Percentiles rank a stretch among this genome's conserved stretches.
Evolutionary conservation across 1,140 invertebrate genomes (phyloP).

Genomic region (Heterodera schachtii): DNA sequence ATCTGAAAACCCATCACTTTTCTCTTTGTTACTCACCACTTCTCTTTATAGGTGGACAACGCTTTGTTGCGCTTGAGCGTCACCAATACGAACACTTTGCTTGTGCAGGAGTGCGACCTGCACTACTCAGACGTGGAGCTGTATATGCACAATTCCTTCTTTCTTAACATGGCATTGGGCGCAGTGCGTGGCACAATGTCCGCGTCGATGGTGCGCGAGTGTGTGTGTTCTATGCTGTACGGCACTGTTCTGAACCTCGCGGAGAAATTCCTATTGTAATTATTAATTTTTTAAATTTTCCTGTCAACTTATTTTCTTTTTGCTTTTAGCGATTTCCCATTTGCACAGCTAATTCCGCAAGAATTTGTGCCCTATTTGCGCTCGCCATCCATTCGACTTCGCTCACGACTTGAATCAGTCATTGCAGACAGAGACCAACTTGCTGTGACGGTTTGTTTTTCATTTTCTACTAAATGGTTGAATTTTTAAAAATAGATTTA

Average conservation of each 20-base stretch:
- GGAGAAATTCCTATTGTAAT: conserved; percentile 45
- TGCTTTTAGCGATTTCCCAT: conserved; percentile 55
- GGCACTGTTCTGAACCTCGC: conserved; percentile 36
- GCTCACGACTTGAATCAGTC: too few species aligned
- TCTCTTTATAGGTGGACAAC: background rate
- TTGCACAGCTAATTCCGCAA: conserved; percentile 43
- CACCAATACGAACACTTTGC: background rate
- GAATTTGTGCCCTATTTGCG: conserved; percentile 52
- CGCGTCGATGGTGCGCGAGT: background rate
- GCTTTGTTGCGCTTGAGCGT: background rate
- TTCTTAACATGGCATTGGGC: conserved; percentile 35
- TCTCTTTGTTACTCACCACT: too few species aligned
- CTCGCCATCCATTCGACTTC: conserved; percentile 43
- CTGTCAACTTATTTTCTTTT: conserved; percentile 27
- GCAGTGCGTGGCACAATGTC: conserved; percentile 25
- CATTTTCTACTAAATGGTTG: too few species aligned
- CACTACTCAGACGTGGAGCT: conserved; percentile 29
- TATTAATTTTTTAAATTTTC: conserved; percentile 8
- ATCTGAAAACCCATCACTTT: too few species aligned
- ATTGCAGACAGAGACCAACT: too few species aligned
- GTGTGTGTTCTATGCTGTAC: conserved; percentile 26
- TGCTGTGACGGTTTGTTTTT: too few species aligned
- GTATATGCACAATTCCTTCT: conserved; percentile 21
- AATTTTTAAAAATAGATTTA: too few species aligned
- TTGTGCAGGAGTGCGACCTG: conserved; percentile 13